These are phyloP conservation scores for Paracanthobrama guichenoti DNA, from an alignment of 2,113 vertebrate genomes.

Conservation along the genomic window DNA sequence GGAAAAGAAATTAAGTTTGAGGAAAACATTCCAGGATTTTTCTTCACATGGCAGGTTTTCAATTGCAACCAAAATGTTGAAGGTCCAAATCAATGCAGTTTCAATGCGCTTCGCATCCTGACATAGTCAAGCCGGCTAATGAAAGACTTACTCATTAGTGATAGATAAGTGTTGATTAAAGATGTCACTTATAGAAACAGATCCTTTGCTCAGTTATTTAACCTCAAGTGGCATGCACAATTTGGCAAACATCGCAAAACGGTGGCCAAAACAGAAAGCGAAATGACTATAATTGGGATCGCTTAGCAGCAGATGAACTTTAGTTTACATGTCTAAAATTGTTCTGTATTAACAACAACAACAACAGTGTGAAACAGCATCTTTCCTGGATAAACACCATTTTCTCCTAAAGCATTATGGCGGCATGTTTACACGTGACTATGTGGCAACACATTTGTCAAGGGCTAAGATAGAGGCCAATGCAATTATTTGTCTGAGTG, in stretches of 20 bases:
- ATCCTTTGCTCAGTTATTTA: neutral
- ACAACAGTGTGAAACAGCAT: neutral
- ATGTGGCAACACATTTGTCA: slow-evolving; percentile 20
- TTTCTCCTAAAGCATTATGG: neutral
- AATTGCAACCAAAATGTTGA: no score
- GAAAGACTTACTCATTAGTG: neutral
- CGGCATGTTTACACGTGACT: neutral
- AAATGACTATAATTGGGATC: slow-evolving; percentile 10
- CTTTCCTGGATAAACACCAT: neutral
- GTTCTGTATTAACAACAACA: neutral
- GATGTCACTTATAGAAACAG: neutral
- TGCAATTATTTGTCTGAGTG: slow-evolving; percentile 56
- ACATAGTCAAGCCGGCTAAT: neutral
- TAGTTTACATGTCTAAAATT: slow-evolving; percentile 17
- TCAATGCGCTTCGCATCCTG: no score
- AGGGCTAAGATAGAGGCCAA: slow-evolving; percentile 35
- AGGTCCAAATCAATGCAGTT: no score
- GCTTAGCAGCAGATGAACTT: neutral
- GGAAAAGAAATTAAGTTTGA: no score
- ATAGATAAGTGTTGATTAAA: neutral
- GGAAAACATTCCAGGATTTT: no score
- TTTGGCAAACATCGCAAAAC: neutral
- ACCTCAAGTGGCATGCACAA: neutral
- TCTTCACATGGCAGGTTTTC: no score
- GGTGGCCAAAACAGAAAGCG: slow-evolving; percentile 1